Base-by-base conservation (phyloP, 2,888 invertebrate genomes). In the Sisyra terminalis region DNA sequence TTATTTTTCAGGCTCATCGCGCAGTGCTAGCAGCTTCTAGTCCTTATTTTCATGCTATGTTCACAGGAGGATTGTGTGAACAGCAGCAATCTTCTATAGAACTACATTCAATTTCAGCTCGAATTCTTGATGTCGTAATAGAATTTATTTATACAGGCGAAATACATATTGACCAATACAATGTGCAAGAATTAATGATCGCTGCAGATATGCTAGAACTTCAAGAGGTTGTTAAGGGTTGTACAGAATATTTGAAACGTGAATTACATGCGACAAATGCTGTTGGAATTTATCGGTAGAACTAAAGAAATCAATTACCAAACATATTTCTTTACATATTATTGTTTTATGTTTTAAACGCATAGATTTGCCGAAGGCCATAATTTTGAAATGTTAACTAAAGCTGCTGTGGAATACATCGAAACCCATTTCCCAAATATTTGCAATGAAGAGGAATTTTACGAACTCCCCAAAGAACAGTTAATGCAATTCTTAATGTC, bases 11-110 rank as follows among this genome's bases (percentile, higher is more conserved):
- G 74, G 89, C 86, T 42, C 92, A 92, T 59, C 71, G 84, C 51
- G 82, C 84, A 11, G 79, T 93, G 8, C 64, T 93, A 46, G 84
- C 89, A 50, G 87, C 90, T 5, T 82, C 86, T 49, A 88, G 89
- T 64, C 83, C 84, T 44, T 93, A 92, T 61, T 93, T 93, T 62
- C 81, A 88, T 63, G 90, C 89, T 35, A 92, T 92, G 90, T 90
- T 92, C 57, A 80, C 82, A 50, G 81, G 81, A 29, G 87, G 85
- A 9, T 65, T 92, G 49, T 75, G 79, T 47, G 92, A 92, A 61
- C 82, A 80, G 52, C 78, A 81, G 53, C 80, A 84, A 58, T 74
- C 78, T 49, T 71, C 76, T 47, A 80, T 92, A n/a, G 76, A 82
- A 50, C 66, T 92, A 46, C 85, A 84, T 50, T 79, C 80, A 43